Conservation (phyloP, 2,888 invertebrate genomes). For the Scaptomyza cyrtandrae region DNA sequence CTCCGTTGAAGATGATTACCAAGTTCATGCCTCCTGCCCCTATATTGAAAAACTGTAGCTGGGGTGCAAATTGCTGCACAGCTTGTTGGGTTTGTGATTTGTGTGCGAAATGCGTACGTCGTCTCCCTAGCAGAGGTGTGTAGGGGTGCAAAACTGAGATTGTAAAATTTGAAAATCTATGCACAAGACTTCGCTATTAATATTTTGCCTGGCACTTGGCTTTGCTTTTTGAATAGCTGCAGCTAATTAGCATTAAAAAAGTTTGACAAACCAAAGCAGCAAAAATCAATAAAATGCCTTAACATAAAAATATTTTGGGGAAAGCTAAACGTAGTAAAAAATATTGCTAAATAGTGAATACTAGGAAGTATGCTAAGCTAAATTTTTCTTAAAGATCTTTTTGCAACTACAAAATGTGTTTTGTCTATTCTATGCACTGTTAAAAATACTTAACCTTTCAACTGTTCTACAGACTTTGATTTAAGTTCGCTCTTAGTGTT, state of each 20-base stretch:
- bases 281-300: too few species aligned
- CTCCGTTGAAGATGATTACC: conserved; percentile 60
- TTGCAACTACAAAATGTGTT: too few species aligned
- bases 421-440: too few species aligned
- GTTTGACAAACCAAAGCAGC: conserved; percentile 2
- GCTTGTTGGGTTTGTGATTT: conserved; percentile 73
- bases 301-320: not conserved
- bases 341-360: not conserved
- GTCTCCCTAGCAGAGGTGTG: conserved; percentile 13
- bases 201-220: conserved; percentile 15
- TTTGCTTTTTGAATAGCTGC: conserved; percentile 15
- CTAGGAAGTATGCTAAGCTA: not conserved
- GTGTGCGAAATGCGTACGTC: conserved; percentile 38
- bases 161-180: conserved; percentile 47
- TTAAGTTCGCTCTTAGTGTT: not conserved
- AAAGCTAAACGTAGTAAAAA: too few species aligned
- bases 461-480: too few species aligned
- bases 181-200: conserved; percentile 36
- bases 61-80: conserved; percentile 64
- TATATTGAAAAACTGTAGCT: not conserved
- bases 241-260: conserved; percentile 31
- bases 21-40: conserved; percentile 16
- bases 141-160: conserved; percentile 27
- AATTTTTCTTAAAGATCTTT: too few species aligned
- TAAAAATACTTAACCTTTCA: not conserved